A percentile compares a stretch with the other conserved stretches of the same genome.
phyloP scores from a whole-genome alignment of 2,797 vertebrate genomes.

The Typhlichthys eigenmanni region DNA sequence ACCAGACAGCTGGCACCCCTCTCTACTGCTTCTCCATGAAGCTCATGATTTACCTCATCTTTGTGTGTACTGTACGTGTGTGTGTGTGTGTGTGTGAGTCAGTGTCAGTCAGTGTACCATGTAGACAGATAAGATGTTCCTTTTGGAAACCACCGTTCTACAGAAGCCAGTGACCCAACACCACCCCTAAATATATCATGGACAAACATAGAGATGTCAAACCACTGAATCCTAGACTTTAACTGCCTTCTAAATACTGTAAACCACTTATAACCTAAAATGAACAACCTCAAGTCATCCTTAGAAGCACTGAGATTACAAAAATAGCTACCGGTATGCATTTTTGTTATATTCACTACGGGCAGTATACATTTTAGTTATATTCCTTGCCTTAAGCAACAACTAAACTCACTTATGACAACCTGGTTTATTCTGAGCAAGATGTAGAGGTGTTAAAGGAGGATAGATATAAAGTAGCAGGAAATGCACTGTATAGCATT shows the following conservation, averaged over 20 bases:
- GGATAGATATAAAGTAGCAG: too few relatives aligned
- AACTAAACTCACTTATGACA: constrained; percentile 22
- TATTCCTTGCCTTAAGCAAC: constrained; percentile 34
- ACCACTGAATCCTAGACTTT: constrained; percentile 36
- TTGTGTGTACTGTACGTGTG: too few relatives aligned
- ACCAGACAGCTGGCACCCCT: too few relatives aligned
- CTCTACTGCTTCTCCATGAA: too few relatives aligned
- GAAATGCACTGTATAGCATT: too few relatives aligned
- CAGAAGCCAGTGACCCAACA: constrained; percentile 59
- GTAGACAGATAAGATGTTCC: constrained; percentile 36
- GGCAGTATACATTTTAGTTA: constrained; percentile 13
- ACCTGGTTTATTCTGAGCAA: constrained; percentile 37
- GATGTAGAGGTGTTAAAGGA: constrained; percentile 11
- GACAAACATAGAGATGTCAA: constrained; percentile 63
- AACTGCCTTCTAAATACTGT: constrained; percentile 49
- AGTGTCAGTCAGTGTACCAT: constrained; percentile 12
- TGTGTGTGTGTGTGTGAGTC: not conserved
- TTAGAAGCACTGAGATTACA: constrained; percentile 35
- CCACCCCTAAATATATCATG: constrained; percentile 71
- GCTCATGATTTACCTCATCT: too few relatives aligned
- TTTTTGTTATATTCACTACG: constrained; percentile 23
- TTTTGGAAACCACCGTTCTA: constrained; percentile 63
- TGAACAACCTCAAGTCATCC: constrained; percentile 33
- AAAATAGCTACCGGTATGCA: constrained; percentile 25
- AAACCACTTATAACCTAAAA: constrained; percentile 48